Base-by-base conservation (phyloP, 2,888 invertebrate species). In the Amitus sp. region DNA sequence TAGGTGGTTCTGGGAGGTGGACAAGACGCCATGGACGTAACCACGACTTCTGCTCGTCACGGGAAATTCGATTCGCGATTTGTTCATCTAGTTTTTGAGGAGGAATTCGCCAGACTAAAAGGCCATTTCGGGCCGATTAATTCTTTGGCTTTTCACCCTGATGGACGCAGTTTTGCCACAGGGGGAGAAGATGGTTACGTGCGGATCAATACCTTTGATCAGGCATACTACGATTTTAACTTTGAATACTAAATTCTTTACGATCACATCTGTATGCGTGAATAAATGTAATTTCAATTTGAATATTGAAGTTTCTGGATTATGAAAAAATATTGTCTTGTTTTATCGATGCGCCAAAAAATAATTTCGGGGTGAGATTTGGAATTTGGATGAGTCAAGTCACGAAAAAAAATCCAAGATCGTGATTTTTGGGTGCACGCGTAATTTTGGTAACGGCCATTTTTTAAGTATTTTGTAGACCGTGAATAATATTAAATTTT, bases 101-200 rank as follows among this genome's bases (percentile, higher is more conserved):
- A 91, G 74, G 91, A 92, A 80, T 91, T 91, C 78, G 91, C 88
- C 0, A 83, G 90, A 57, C 91, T 99, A n/a, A 99, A 98, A 82
- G 98, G 98, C 55, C 99, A 99, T 85, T 99, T 99, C 80, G 99
- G 99, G 72, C 99, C 99, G 1, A 99, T 99, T 76, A 99, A 99
- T 87, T 96, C 96, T 83, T 89, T 98, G 71, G 92, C 95, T 47
- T 99, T 98, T 86, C 97, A 98, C 84, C 99, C 99, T 1, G 96
- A 96, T 85, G 99, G 99, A 47, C 94, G 92, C 80, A 95, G 96
- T 79, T 96, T 95, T 82, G 93, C 94, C 56, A 96, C 96, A 48
- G 99, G 99, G 18, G 98, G 98, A 79, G 99, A 99, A 85, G 99
- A 99, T 83, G 99, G 99, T 85, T 98, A 96, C 81, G 93, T 98